Evolutionary conservation across 2,797 vertebrate genomes (phyloP).

Genomic region (Rhabdophis nuchalis): DNA sequence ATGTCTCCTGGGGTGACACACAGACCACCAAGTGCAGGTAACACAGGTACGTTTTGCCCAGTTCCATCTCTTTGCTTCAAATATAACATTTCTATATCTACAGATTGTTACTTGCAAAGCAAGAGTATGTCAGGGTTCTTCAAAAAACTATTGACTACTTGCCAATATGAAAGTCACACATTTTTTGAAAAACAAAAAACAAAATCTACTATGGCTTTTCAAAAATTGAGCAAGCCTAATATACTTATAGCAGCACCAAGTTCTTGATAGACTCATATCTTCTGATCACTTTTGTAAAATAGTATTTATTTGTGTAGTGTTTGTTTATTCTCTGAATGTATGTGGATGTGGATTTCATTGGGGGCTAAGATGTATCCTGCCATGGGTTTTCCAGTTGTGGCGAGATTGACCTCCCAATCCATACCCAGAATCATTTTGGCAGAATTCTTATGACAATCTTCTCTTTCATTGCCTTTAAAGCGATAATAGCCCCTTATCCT

Average conservation of each 20-base stretch:
- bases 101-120: neutral
- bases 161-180: neutral
- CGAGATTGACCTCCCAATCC: neutral
- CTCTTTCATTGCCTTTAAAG: neutral
- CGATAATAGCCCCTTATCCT: neutral
- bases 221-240: neutral
- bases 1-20: constrained; percentile 99
- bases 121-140: neutral
- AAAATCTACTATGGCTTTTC: neutral
- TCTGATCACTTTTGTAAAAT: neutral
- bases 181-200: neutral
- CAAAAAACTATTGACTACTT: neutral
- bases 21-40: constrained; percentile 98
- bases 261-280: neutral
- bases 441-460: neutral
- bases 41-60: constrained; percentile 70
- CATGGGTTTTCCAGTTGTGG: neutral
- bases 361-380: neutral
- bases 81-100: neutral
- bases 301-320: neutral
- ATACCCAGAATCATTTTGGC: neutral
- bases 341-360: neutral
- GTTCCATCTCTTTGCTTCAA: neutral
- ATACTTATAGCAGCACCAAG: neutral
- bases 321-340: neutral